Evolutionary conservation across 2,888 invertebrate species (phyloP).

Genomic region (Cantharis rufa): DNA sequence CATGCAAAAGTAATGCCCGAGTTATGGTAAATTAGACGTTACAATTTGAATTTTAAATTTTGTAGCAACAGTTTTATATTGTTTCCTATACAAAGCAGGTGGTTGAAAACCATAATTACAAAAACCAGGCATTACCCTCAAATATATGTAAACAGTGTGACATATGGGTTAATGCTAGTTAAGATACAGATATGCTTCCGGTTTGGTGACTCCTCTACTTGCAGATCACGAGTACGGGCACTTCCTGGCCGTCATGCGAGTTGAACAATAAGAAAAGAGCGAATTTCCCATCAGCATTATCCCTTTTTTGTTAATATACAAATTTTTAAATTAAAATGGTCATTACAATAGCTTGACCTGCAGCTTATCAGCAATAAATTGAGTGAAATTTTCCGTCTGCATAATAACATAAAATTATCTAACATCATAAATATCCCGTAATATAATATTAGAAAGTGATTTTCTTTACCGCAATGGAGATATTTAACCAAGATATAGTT

Average conservation of each 20-base stretch:
- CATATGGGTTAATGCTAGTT: conserved; percentile 46
- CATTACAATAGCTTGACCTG: background rate
- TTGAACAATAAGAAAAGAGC: conserved; percentile 45
- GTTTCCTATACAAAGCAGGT: conserved; percentile 13
- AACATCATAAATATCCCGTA: background rate
- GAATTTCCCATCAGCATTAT: conserved; percentile 33
- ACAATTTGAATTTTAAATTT: background rate
- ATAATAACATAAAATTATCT: background rate
- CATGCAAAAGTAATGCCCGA: background rate
- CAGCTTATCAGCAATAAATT: background rate
- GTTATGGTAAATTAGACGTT: background rate
- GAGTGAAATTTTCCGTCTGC: background rate
- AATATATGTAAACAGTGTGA: conserved; percentile 41
- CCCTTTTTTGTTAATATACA: background rate
- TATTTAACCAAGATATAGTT: background rate
- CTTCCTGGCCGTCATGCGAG: conserved; percentile 54
- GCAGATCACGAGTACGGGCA: conserved; percentile 48
- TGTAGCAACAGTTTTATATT: conserved; percentile 12
- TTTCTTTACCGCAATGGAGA: background rate
- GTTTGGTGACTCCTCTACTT: conserved; percentile 34
- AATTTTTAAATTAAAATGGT: background rate
- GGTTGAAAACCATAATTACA: conserved; percentile 22
- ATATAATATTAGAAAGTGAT: background rate
- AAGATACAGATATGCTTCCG: conserved; percentile 47
- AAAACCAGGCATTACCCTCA: conserved; percentile 23